Conservation (phyloP, 1,140 invertebrate genomes). For the Trinorchestia longiramus region DNA sequence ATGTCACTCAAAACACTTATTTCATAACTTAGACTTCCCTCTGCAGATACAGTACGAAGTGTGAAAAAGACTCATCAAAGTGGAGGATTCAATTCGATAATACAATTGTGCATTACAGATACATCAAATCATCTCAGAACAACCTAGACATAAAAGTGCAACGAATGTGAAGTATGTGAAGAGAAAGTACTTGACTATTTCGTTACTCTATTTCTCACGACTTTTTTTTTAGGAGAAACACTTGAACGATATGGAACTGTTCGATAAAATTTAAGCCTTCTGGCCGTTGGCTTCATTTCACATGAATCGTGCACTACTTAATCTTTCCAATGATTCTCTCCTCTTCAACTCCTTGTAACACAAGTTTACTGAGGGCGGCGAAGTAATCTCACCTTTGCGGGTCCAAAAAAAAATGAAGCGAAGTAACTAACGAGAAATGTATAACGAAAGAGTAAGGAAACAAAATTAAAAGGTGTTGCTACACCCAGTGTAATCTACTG, state of each 20-base stretch:
- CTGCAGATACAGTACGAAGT: neutral
- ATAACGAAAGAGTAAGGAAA: too few species aligned
- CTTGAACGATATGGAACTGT: neutral
- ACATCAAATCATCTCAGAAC: neutral
- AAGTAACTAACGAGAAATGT: too few species aligned
- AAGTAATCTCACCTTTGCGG: too few species aligned
- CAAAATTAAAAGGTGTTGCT: too few species aligned
- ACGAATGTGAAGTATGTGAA: neutral
- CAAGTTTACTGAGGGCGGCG: too few species aligned
- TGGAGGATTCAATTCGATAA: neutral
- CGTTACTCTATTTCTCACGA: too few species aligned
- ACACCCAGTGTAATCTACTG: too few species aligned
- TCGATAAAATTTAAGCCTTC: neutral
- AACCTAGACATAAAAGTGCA: neutral
- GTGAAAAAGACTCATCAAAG: neutral
- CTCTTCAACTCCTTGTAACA: neutral
- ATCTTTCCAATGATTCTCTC: neutral
- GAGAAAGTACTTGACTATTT: neutral
- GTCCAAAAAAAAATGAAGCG: too few species aligned
- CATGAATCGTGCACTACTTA: neutral
- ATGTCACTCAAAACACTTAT: neutral
- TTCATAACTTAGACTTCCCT: neutral
- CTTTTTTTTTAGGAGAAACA: neutral
- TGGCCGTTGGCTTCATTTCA: neutral
- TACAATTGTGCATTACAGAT: neutral